Evolutionary conservation across 1,140 invertebrate genomes (phyloP).

Genomic region (Pseudoatta argentina): DNA sequence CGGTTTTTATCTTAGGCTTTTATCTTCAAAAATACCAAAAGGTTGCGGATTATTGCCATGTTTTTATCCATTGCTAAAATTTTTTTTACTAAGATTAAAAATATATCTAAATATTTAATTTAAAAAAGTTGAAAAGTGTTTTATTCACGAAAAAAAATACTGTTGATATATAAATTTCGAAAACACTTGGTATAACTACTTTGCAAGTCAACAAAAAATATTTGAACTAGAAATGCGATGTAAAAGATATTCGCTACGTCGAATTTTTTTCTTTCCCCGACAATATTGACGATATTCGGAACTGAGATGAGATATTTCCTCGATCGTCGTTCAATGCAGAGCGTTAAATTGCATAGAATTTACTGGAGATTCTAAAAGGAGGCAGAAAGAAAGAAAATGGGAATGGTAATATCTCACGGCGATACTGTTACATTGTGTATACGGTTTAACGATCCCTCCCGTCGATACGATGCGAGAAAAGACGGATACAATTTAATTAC

Average conservation of each 20-base stretch:
- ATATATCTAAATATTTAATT: not conserved
- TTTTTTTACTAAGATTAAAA: not conserved
- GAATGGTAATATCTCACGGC: constrained; percentile 22
- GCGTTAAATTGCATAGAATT: constrained; percentile 15
- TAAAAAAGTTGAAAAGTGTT: not conserved
- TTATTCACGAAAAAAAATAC: not conserved
- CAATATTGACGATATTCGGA: constrained; percentile 10
- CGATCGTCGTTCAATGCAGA: not conserved
- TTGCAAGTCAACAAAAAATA: not conserved
- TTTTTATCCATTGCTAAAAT: too few species aligned
- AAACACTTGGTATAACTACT: not conserved
- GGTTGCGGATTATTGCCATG: too few species aligned
- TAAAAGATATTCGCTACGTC: not conserved
- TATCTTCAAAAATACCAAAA: too few species aligned
- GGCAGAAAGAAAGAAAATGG: not conserved
- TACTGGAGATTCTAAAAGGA: not conserved
- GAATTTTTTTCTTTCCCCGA: not conserved
- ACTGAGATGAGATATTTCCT: constrained; percentile 23
- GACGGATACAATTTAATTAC: constrained; percentile 48
- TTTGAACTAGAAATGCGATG: not conserved
- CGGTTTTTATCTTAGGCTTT: too few species aligned
- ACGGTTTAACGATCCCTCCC: constrained; percentile 21
- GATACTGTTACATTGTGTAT: constrained; percentile 10
- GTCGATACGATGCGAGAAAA: constrained; percentile 13
- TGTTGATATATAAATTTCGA: not conserved